Conservation (phyloP, 2,797 vertebrate genomes). For the Thripadectes ignobilis region DNA sequence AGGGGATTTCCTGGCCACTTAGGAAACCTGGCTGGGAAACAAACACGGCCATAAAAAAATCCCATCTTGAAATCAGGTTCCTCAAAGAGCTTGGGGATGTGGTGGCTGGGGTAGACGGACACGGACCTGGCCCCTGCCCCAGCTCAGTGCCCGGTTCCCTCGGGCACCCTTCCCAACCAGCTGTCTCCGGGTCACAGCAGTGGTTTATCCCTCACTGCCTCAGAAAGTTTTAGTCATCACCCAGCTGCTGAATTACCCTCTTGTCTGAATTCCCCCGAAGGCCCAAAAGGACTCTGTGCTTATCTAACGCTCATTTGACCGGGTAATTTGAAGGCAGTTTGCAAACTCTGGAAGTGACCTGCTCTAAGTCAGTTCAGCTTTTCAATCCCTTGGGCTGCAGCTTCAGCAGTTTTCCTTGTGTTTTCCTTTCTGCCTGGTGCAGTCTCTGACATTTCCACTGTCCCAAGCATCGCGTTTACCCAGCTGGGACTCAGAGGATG, state of each 20-base stretch:
- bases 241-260: conserved; percentile 41
- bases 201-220: conserved; percentile 24
- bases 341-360: neutral
- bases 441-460: neutral
- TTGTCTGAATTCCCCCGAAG: conserved; percentile 33
- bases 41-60: neutral
- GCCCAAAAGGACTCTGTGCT: conserved; percentile 17
- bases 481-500: neutral
- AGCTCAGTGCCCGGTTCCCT: neutral
- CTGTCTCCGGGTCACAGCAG: neutral
- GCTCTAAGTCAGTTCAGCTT: neutral
- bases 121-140: neutral
- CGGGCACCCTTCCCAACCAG: neutral
- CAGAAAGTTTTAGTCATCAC: conserved; percentile 38
- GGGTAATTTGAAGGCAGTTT: conserved; percentile 38
- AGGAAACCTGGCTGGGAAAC: neutral
- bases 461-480: neutral
- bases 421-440: neutral
- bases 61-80: neutral
- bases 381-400: neutral
- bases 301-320: conserved; percentile 20
- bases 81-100: neutral
- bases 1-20: neutral
- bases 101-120: neutral
- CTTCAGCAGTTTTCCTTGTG: conserved; percentile 31